Evolutionary conservation across 2,888 invertebrate genomes (phyloP).

Genomic region (Limenitis camilla): DNA sequence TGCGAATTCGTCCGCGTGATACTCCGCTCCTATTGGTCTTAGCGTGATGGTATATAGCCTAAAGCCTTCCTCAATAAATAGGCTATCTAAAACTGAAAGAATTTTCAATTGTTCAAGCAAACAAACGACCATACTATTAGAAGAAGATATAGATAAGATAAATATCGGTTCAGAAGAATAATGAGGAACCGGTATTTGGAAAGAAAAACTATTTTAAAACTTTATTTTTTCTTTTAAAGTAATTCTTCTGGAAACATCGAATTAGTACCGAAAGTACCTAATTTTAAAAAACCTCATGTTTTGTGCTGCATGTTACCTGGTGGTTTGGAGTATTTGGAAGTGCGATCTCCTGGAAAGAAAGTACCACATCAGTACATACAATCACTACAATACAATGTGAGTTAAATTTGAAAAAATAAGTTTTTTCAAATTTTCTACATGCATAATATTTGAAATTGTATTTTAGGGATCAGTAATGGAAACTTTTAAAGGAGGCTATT

Average conservation of each 20-base stretch:
- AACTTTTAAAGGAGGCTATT: constrained; percentile 79
- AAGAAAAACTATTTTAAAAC: not conserved
- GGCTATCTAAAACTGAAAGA: too few species aligned
- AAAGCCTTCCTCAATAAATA: too few species aligned
- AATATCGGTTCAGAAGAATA: too few species aligned
- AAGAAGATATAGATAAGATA: too few species aligned
- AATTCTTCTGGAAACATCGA: constrained; percentile 7
- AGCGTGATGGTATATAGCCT: too few species aligned
- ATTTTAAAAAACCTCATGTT: constrained; percentile 42
- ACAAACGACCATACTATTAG: too few species aligned
- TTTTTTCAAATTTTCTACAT: not conserved
- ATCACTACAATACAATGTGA: constrained; percentile 48
- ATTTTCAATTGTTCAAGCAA: too few species aligned
- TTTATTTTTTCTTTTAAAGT: not conserved
- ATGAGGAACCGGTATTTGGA: too few species aligned
- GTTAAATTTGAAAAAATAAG: constrained; percentile 22
- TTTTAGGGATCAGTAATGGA: constrained; percentile 73
- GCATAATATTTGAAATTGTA: not conserved
- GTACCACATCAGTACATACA: constrained; percentile 68
- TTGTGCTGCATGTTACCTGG: constrained; percentile 73
- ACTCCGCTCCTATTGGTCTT: too few species aligned
- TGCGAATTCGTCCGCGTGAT: too few species aligned
- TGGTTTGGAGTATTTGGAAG: constrained; percentile 74
- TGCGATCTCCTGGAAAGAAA: constrained; percentile 74
- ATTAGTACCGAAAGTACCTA: constrained; percentile 31